Percentiles rank a stretch among this genome's conserved stretches.
Conservation (phyloP, 2,888 invertebrate species). For the Vannuccia rotundouncinata region DNA sequence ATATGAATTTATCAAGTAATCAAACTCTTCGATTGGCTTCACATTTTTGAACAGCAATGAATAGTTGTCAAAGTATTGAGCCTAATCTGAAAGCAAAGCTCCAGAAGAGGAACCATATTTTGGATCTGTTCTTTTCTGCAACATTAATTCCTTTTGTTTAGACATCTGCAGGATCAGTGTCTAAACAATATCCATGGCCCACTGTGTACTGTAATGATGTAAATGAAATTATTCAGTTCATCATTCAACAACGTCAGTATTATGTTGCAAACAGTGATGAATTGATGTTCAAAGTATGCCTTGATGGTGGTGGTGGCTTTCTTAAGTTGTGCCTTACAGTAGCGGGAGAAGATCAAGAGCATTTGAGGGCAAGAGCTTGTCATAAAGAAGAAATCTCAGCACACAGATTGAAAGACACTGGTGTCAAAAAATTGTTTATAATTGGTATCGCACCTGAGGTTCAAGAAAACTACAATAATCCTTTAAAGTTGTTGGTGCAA, state of each 20-base stretch:
- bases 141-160: not conserved
- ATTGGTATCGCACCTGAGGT: slow-evolving; percentile 22
- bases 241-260: slow-evolving; percentile 23
- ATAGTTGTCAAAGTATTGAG: not conserved
- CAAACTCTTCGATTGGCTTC: slow-evolving; percentile 17
- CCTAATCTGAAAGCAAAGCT: not conserved
- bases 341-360: slow-evolving; percentile 21
- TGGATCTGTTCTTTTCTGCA: not conserved
- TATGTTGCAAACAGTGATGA: slow-evolving; percentile 22
- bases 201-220: slow-evolving; percentile 1
- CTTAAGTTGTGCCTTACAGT: slow-evolving; percentile 31
- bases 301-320: slow-evolving; percentile 37
- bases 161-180: slow-evolving; percentile 1
- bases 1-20: slow-evolving; percentile 21
- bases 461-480: slow-evolving; percentile 14
- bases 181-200: not conserved
- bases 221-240: not conserved
- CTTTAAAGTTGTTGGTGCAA: not conserved
- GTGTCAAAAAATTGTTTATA: slow-evolving; percentile 33
- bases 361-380: not conserved
- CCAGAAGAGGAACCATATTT: not conserved
- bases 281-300: slow-evolving; percentile 29
- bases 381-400: not conserved
- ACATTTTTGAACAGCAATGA: slow-evolving; percentile 7
- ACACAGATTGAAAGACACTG: slow-evolving; percentile 22